These are phyloP conservation scores for Stictonetta naevosa DNA, from an alignment of 2,113 vertebrate genomes.

Conservation along the genomic window DNA sequence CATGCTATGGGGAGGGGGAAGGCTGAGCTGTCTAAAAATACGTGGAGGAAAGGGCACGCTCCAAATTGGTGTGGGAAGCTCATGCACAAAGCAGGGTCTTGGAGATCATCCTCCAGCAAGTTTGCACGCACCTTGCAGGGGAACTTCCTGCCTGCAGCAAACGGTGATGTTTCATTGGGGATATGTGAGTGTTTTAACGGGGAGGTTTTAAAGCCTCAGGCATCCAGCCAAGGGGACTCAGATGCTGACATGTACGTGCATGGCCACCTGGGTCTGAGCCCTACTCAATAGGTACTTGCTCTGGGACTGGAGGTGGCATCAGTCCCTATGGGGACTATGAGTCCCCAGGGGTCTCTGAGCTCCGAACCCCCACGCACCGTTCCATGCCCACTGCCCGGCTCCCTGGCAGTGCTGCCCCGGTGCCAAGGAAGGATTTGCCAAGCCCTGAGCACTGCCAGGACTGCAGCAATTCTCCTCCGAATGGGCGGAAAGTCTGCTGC, in stretches of 20 bases:
- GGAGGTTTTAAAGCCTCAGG: not conserved
- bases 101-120: too few species aligned
- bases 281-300: not conserved
- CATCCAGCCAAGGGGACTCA: not conserved
- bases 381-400: not conserved
- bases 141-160: not conserved
- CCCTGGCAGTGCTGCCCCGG: not conserved
- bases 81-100: not conserved
- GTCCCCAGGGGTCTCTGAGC: not conserved
- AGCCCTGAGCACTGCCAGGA: not conserved
- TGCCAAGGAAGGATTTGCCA: not conserved
- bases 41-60: rapidly evolving
- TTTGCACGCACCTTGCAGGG: not conserved
- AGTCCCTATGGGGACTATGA: too few species aligned
- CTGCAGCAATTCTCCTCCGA: not conserved
- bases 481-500: not conserved
- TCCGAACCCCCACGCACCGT: not conserved
- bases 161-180: not conserved
- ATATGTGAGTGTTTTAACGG: not conserved
- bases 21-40: not conserved
- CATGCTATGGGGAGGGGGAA: rapidly evolving
- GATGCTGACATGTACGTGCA: not conserved
- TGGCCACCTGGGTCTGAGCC: not conserved
- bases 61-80: not conserved
- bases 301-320: not conserved